Evolutionary conservation across 2,888 invertebrate genomes (phyloP).

Genomic region (Habroteleia sp.): DNA sequence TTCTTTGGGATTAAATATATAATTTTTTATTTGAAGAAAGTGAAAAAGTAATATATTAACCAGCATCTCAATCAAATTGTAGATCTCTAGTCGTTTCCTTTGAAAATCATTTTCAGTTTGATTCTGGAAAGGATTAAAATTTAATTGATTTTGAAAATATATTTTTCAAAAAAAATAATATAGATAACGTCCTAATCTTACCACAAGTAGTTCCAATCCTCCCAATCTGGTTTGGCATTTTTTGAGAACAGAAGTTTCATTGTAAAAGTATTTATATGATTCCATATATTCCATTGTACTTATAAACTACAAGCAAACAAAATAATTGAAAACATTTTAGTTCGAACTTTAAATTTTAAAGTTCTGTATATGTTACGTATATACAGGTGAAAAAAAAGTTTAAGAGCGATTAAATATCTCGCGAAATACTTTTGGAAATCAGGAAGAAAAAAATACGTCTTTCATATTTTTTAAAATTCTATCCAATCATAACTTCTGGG

Average conservation of each 20-base stretch:
- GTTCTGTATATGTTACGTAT: background rate
- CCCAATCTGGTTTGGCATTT: background rate
- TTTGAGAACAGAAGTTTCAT: background rate
- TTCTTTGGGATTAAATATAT: background rate
- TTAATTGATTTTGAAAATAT: too few species aligned
- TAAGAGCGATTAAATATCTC: too few species aligned
- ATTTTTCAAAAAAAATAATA: too few species aligned
- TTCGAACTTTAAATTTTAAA: background rate
- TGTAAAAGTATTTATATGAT: constrained; percentile 8
- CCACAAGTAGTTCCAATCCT: background rate
- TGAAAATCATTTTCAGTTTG: background rate
- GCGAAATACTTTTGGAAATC: too few species aligned
- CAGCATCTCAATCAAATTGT: constrained; percentile 1
- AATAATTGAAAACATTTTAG: background rate
- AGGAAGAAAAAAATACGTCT: too few species aligned
- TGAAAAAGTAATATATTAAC: constrained; percentile 1
- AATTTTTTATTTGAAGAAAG: too few species aligned
- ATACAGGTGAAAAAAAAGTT: too few species aligned
- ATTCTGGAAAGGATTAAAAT: constrained; percentile 5
- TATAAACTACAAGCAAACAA: background rate
- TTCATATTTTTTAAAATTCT: too few species aligned
- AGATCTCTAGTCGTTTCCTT: background rate
- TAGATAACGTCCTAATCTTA: background rate
- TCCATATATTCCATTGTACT: constrained; percentile 1
- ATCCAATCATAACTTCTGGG: too few species aligned